Evolutionary conservation across 2,888 invertebrate species (phyloP).

Genomic region (Hedychridium roseum): DNA sequence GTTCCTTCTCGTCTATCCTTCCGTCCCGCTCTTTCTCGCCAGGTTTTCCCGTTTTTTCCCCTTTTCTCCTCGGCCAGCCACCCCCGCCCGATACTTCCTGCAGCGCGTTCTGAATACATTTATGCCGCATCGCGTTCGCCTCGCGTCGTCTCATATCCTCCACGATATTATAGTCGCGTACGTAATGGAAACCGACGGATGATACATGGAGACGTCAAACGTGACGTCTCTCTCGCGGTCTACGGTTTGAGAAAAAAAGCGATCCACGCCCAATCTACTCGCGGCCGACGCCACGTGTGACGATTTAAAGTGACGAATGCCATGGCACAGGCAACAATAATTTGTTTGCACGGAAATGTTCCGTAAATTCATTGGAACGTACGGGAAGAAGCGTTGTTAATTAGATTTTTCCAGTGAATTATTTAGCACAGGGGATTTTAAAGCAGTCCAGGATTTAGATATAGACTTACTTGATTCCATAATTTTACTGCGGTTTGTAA

Average conservation of each 20-base stretch:
- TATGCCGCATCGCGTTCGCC: constrained; percentile 42
- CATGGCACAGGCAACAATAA: too few relatives aligned
- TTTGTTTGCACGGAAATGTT: too few relatives aligned
- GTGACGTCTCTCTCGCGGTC: constrained; percentile 44
- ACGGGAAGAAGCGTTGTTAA: too few relatives aligned
- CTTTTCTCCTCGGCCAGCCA: constrained; percentile 13
- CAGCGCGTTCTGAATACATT: constrained; percentile 56
- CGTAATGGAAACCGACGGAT: constrained; percentile 58
- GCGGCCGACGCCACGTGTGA: constrained; percentile 7
- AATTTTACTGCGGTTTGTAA: too few relatives aligned
- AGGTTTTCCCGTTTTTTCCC: too few relatives aligned
- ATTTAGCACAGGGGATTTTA: too few relatives aligned
- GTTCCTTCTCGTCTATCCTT: constrained; percentile 1
- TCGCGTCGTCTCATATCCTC: constrained; percentile 46
- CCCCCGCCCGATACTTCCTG: constrained; percentile 37
- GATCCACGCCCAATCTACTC: constrained; percentile 14
- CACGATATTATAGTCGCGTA: constrained; percentile 51
- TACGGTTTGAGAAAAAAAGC: constrained; percentile 28
- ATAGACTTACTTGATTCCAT: too few relatives aligned
- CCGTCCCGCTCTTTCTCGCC: constrained; percentile 3
- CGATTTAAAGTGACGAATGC: too few relatives aligned
- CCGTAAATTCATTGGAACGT: too few relatives aligned
- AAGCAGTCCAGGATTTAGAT: too few relatives aligned
- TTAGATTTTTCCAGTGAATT: too few relatives aligned
- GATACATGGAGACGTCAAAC: constrained; percentile 58